phyloP scores from a whole-genome alignment of 2,888 invertebrate species.

The Amphiduros pacificus region DNA sequence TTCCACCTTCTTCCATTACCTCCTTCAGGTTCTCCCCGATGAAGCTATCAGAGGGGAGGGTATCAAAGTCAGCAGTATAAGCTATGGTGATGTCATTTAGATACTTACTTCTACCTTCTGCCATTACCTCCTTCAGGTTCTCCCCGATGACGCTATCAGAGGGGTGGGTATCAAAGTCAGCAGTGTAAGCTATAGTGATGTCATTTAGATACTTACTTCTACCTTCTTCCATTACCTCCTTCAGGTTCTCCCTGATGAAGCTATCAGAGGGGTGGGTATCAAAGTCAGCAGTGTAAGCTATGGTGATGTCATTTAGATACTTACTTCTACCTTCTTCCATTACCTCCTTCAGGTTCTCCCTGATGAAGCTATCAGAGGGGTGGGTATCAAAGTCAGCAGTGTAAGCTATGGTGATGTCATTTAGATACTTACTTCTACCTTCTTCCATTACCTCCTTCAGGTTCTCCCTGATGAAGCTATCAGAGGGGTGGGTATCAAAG shows the following conservation, averaged over 20 bases:
- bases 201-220: constrained; percentile 26
- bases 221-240: constrained; percentile 21
- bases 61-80: too few relatives aligned
- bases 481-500: constrained; percentile 15
- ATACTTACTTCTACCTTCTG: constrained; percentile 26
- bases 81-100: too few relatives aligned
- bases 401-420: constrained; percentile 30
- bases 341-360: constrained; percentile 17
- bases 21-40: too few relatives aligned
- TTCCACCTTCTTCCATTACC: constrained; percentile 22
- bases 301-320: constrained; percentile 24
- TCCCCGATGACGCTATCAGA: constrained; percentile 10
- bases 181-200: constrained; percentile 26
- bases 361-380: constrained; percentile 14
- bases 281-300: constrained; percentile 24
- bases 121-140: constrained; percentile 18
- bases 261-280: constrained; percentile 8
- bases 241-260: constrained; percentile 19
- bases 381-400: constrained; percentile 13
- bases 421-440: constrained; percentile 23
- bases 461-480: constrained; percentile 13
- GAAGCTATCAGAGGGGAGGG: too few relatives aligned
- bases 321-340: constrained; percentile 27
- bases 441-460: constrained; percentile 22
- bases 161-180: constrained; percentile 18